Base-by-base conservation (phyloP, 1,140 invertebrate species). In the Drosophila azteca region DNA sequence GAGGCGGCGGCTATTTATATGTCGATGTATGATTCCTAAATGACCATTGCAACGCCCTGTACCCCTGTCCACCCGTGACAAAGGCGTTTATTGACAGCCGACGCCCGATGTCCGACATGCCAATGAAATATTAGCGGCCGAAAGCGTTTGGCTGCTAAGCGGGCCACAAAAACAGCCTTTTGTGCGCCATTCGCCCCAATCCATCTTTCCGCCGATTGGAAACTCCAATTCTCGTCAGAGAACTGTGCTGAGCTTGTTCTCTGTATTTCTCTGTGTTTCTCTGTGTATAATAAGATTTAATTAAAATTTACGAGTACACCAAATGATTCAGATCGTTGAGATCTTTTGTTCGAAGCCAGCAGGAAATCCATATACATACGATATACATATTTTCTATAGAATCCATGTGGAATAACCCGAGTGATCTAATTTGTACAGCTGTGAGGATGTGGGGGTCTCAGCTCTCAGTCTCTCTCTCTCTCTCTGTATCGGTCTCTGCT, bases 61-160 rank as follows among this genome's bases (percentile, higher is more conserved):
- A 29, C 26, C 53, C 29, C 48, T 58, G 48, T 35, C 48, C 29
- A 26, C 43, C 45, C 17, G 41, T 49, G 49, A 76, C 63, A 76
- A 82, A 72, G 70, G 74, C 62, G 75, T 64, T 79, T 83, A 88
- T 88, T 89, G 83, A 88, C 84, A 88, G 84, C 62, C 66, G 66
- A 70, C 31, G 31, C 9, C 71, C 78, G 71, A 87, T 88, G 79
- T 83, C 51, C 46, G 76, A 76, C 64, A 71, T 62, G 83, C 71
- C 67, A 81, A 88, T 87, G 83, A 87, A 87, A 70, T 87, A 87
- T 87, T 68, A 65, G 48, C 63, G 70, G 54, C 46, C 61, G 52
- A 59, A 48, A 62, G 48, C 22, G 48, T 58, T 75, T 66, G 63
- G 58, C 54, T 62, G n/a, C n/a, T n/a, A 68, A 78, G 58, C 57